Percentiles rank a stretch among this genome's conserved stretches.
phyloP scores from a whole-genome alignment of 2,797 vertebrate species.

The Myotis vivesi region DNA sequence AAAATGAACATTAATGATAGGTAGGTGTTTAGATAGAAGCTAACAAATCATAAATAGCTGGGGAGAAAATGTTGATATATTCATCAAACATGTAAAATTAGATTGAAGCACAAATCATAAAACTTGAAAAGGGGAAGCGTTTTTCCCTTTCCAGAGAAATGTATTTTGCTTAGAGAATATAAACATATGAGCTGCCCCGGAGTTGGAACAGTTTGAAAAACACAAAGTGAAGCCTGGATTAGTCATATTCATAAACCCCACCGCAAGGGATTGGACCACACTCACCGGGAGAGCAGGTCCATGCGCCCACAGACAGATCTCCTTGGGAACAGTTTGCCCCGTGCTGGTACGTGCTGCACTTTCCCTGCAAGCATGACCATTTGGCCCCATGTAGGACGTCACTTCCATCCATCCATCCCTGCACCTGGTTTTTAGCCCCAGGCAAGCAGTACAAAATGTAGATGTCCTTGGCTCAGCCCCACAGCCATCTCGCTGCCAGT shows the following conservation, averaged over 20 bases:
- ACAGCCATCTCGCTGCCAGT: neutral
- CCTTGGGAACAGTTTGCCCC: neutral
- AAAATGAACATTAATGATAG: neutral
- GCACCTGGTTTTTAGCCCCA: neutral
- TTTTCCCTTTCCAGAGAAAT: neutral
- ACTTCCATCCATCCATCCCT: neutral
- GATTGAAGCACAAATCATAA: neutral
- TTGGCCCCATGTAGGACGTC: neutral
- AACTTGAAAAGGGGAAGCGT: neutral
- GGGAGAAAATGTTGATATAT: neutral
- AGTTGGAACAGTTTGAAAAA: neutral
- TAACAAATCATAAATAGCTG: neutral
- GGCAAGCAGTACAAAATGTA: neutral
- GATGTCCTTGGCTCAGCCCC: neutral
- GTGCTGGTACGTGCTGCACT: neutral
- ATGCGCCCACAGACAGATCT: neutral
- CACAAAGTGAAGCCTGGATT: neutral
- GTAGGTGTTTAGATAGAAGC: neutral
- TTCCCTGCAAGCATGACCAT: neutral
- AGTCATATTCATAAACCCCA: neutral
- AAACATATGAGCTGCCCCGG: neutral
- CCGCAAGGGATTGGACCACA: neutral
- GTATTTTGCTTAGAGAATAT: neutral
- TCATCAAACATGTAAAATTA: neutral
- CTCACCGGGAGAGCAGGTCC: neutral